Evolutionary conservation across 2,797 vertebrate genomes (phyloP), one percentile per base, ranked within the genome.

Genomic region (Nannoperca obscura): DNA sequence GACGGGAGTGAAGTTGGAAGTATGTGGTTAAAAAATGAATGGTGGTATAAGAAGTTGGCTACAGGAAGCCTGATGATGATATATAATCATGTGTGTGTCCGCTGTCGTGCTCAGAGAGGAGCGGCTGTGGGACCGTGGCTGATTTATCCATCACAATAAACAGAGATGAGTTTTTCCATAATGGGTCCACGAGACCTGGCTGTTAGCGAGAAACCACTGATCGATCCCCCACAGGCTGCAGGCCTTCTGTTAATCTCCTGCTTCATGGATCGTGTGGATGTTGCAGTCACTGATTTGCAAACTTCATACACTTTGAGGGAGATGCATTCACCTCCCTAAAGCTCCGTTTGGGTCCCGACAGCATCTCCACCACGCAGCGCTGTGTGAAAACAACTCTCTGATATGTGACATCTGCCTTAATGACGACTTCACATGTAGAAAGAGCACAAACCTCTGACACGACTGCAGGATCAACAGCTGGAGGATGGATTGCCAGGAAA

Each of bases 141-240:
- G 61, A 88, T 74, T 82, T 76, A 83, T 87, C 74, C 71, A 50
- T 82, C 82, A 83, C 68, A 82, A 88, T 88, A 86, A 90, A 78
- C 65, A 63, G 34, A 76, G 64, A 84, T 61, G 80, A 81, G 77
- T 60, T 87, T 71, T 58, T 22, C n/a, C 64, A 22, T 81, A 72
- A 83, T 74, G 74, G 81, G 27, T 55, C 76, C 58, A 27, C 20
- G 58, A 79, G 65, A 83, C 22, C 2, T 17, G 64, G 78, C 82
- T 81, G 79, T 86, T 79, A 81, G 67, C 54, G 75, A 74, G 76
- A 76, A 79, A 73, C 65, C 66, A 7, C 63, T 0, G 52, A 86
- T 88, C 74, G 54, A 89, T 85, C 40, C 66, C 78, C 80, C 44
- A 6, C 64, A 50, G 80, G 69, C 70, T 42, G 52, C 60, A 6